Evolutionary conservation across 2,113 vertebrate species (phyloP).

Genomic region (Pyrgilauda ruficollis): DNA sequence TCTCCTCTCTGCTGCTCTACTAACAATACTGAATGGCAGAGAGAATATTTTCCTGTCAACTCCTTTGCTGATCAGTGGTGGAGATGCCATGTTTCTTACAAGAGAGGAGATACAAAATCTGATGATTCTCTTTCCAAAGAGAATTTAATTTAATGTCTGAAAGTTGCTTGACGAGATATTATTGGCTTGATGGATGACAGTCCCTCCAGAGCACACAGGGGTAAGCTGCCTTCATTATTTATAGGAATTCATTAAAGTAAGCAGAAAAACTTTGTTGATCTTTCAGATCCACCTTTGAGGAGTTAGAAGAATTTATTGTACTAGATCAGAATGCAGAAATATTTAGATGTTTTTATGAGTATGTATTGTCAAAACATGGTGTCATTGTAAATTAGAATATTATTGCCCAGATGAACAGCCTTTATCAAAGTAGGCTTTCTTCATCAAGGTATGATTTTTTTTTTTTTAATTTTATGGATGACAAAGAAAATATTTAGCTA

Average conservation of each 20-base stretch:
- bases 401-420: background rate
- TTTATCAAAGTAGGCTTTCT: background rate
- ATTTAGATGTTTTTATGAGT: background rate
- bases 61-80: background rate
- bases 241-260: conserved; percentile 47
- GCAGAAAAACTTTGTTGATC: conserved; percentile 38
- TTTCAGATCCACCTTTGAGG: background rate
- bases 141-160: conserved; percentile 11
- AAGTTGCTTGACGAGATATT: conserved; percentile 51
- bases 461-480: background rate
- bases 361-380: background rate
- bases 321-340: background rate
- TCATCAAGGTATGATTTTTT: background rate
- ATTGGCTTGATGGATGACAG: conserved; percentile 40
- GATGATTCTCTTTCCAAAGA: conserved; percentile 10
- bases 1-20: background rate
- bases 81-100: background rate
- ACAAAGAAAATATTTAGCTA: background rate
- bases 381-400: background rate
- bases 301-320: background rate
- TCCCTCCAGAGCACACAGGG: background rate
- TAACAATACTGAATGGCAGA: background rate
- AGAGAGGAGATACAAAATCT: conserved; percentile 22
- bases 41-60: conserved; percentile 34
- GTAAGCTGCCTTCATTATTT: conserved; percentile 39